phyloP scores from a whole-genome alignment of 64 coral and sea anemone genomes.

The Montipora foliosa region DNA sequence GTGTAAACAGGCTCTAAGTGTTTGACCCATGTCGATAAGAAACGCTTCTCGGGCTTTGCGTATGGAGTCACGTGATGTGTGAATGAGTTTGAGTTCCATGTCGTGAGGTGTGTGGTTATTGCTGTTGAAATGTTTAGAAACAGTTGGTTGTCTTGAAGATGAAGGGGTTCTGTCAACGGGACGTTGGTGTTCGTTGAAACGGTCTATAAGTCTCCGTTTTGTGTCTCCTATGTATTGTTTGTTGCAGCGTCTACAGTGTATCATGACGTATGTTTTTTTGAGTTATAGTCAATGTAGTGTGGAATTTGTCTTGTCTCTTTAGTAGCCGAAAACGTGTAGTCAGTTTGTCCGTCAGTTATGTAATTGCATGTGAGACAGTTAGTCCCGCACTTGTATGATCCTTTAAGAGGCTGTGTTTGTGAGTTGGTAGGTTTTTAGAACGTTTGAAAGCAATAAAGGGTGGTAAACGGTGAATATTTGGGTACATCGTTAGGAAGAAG shows the following conservation, averaged over 20 bases:
- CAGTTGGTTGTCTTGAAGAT: neutral
- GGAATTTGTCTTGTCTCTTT: neutral
- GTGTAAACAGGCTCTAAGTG: too few relatives aligned
- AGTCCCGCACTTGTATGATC: too few relatives aligned
- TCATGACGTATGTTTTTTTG: neutral
- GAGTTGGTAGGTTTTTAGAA: too few relatives aligned
- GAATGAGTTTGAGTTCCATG: neutral
- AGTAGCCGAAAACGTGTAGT: too few relatives aligned
- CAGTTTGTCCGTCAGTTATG: too few relatives aligned
- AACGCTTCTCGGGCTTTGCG: slow-evolving; percentile 12
- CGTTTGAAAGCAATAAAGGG: too few relatives aligned
- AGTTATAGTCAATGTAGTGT: neutral
- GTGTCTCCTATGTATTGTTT: slow-evolving; percentile 25
- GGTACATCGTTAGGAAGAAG: too few relatives aligned
- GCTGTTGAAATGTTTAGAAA: neutral
- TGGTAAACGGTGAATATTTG: too few relatives aligned
- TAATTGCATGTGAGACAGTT: too few relatives aligned
- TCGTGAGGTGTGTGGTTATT: neutral
- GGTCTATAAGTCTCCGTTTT: slow-evolving; percentile 7
- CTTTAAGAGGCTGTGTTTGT: too few relatives aligned
- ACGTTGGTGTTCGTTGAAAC: too few relatives aligned
- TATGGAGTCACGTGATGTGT: neutral
- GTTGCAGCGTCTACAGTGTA: neutral
- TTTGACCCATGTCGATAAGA: neutral
- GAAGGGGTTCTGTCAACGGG: neutral